Evolutionary conservation across 2,797 vertebrate genomes (phyloP).

Genomic region (Phataginus tetradactyla): DNA sequence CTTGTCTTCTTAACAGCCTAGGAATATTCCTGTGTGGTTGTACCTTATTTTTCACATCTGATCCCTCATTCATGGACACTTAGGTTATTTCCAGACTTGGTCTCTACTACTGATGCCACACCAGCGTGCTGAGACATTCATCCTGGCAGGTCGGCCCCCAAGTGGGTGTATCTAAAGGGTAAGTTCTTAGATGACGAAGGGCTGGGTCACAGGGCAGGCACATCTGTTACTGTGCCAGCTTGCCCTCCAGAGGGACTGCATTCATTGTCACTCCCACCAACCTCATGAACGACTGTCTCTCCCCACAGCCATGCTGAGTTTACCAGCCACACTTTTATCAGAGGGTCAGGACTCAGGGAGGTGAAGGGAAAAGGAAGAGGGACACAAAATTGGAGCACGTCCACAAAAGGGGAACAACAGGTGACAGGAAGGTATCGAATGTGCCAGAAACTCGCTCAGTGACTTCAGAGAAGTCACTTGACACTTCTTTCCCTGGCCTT

Average conservation of each 20-base stretch:
- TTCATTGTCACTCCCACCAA: fast-evolving
- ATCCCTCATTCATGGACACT: neutral
- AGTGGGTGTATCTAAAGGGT: neutral
- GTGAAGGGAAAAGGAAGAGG: neutral
- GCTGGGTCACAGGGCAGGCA: neutral
- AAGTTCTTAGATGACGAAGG: neutral
- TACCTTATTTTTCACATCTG: neutral
- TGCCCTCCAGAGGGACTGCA: neutral
- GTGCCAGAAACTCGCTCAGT: neutral
- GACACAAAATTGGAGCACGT: fast-evolving
- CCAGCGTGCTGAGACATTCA: neutral
- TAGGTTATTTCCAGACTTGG: neutral
- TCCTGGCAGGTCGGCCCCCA: neutral
- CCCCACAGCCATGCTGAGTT: neutral
- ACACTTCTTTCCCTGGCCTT: neutral
- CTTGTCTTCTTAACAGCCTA: neutral
- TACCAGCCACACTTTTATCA: neutral
- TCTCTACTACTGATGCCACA: neutral
- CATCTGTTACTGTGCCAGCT: neutral
- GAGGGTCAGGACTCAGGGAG: neutral
- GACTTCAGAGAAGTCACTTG: neutral
- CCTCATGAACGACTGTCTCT: neutral
- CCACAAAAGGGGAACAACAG: neutral
- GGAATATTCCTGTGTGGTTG: neutral
- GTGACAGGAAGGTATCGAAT: neutral